Evolutionary conservation across 1,140 invertebrate species (phyloP).

Genomic region (Camponotus vicinus): DNA sequence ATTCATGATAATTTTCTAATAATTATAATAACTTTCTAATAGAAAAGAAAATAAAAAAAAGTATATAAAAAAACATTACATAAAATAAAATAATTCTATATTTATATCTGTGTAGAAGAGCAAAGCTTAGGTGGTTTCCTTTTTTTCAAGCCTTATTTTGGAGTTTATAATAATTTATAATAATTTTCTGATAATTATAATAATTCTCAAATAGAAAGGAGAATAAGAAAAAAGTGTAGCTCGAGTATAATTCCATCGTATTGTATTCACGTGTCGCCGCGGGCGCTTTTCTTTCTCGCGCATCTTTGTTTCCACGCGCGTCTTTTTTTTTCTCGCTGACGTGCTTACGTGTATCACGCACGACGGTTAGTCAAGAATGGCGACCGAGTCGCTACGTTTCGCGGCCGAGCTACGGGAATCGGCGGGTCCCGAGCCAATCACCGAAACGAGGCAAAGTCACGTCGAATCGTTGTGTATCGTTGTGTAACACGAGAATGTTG

Average conservation of each 20-base stretch:
- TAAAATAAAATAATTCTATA: too few species aligned
- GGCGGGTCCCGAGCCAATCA: slow-evolving; percentile 37
- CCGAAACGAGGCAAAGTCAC: slow-evolving; percentile 3
- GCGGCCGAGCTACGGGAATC: slow-evolving; percentile 27
- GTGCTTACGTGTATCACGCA: neutral
- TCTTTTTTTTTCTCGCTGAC: neutral
- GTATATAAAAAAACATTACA: too few species aligned
- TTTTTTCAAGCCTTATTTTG: too few species aligned
- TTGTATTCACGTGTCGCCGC: neutral
- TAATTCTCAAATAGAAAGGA: too few species aligned
- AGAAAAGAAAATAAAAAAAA: too few species aligned
- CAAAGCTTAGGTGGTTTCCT: too few species aligned
- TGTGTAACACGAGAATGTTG: too few species aligned
- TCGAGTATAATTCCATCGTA: neutral
- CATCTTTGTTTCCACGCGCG: neutral
- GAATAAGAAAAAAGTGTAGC: neutral
- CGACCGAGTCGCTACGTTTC: slow-evolving; percentile 21
- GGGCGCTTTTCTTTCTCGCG: neutral
- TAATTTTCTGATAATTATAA: too few species aligned
- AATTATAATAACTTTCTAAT: too few species aligned
- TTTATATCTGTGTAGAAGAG: too few species aligned
- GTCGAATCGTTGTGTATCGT: neutral
- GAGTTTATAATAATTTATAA: too few species aligned
- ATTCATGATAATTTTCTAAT: neutral
- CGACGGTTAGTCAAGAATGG: slow-evolving; percentile 45